Conservation (phyloP, 2,113 vertebrate species). For the Hydrolagus affinis region DNA sequence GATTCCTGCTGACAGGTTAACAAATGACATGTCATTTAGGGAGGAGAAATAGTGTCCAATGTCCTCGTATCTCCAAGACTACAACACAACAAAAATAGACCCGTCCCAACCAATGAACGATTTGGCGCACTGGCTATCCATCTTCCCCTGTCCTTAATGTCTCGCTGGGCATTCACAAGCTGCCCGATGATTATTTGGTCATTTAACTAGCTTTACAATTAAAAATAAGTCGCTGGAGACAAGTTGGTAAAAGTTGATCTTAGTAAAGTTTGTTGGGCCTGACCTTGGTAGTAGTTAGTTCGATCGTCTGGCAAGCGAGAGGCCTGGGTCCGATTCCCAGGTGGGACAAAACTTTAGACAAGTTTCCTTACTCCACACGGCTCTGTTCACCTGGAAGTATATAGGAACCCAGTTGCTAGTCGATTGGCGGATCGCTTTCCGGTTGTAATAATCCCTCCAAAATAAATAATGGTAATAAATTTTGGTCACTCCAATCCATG, state of each 20-base stretch:
- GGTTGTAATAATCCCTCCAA: too few relatives aligned
- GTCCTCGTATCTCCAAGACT: not conserved
- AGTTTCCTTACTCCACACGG: too few relatives aligned
- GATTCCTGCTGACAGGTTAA: not conserved
- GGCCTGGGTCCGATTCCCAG: too few relatives aligned
- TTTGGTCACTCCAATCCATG: too few relatives aligned
- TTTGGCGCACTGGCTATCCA: not conserved
- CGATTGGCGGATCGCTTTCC: too few relatives aligned
- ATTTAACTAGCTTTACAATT: not conserved
- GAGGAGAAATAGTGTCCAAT: not conserved
- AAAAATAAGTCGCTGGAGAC: not conserved
- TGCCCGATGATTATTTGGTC: not conserved
- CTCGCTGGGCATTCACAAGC: not conserved
- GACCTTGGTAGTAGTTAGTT: not conserved
- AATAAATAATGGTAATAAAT: too few relatives aligned
- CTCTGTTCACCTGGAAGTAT: too few relatives aligned
- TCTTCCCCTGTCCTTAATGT: not conserved
- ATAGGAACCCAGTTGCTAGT: too few relatives aligned
- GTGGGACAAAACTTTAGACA: too few relatives aligned
- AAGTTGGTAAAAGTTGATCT: not conserved
- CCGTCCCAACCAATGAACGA: not conserved
- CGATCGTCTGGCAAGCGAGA: too few relatives aligned
- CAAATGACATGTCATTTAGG: not conserved
- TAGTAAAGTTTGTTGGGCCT: not conserved
- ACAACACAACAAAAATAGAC: not conserved